Evolutionary conservation across 2,113 vertebrate species (phyloP).

Genomic region (Geothlypis trichas): DNA sequence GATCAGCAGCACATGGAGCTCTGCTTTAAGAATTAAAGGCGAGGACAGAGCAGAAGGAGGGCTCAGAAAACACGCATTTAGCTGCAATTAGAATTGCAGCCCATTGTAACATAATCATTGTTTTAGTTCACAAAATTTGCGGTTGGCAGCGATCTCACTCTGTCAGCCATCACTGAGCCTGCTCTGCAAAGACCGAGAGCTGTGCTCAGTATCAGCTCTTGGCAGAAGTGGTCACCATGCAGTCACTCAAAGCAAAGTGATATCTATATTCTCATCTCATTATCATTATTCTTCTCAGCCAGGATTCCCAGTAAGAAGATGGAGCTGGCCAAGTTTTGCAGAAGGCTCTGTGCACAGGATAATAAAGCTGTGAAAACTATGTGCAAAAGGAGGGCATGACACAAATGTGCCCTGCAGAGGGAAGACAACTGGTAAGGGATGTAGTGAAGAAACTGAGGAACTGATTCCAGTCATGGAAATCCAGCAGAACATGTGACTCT

Average conservation of each 20-base stretch:
- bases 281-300: slow-evolving; percentile 23
- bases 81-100: slow-evolving; percentile 51
- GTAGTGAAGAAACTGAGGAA: not conserved
- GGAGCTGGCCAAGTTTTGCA: not conserved
- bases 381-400: not conserved
- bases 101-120: slow-evolving; percentile 60
- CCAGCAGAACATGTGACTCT: not conserved
- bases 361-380: not conserved
- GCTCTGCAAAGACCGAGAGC: slow-evolving; percentile 15
- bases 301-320: not conserved
- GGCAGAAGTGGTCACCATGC: slow-evolving; percentile 36
- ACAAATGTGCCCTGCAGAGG: not conserved
- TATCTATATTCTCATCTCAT: slow-evolving; percentile 54
- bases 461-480: not conserved
- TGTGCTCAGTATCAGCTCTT: slow-evolving; percentile 36
- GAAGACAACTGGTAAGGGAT: not conserved
- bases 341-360: not conserved
- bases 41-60: slow-evolving; percentile 29
- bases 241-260: slow-evolving; percentile 24
- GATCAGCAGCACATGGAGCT: not conserved
- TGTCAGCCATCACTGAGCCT: slow-evolving; percentile 34
- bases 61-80: slow-evolving; percentile 3
- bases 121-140: slow-evolving; percentile 37
- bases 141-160: slow-evolving; percentile 19
- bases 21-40: slow-evolving; percentile 20